Evolutionary conservation across 2,797 vertebrate genomes (phyloP).

Genomic region (Siniperca scherzeri): DNA sequence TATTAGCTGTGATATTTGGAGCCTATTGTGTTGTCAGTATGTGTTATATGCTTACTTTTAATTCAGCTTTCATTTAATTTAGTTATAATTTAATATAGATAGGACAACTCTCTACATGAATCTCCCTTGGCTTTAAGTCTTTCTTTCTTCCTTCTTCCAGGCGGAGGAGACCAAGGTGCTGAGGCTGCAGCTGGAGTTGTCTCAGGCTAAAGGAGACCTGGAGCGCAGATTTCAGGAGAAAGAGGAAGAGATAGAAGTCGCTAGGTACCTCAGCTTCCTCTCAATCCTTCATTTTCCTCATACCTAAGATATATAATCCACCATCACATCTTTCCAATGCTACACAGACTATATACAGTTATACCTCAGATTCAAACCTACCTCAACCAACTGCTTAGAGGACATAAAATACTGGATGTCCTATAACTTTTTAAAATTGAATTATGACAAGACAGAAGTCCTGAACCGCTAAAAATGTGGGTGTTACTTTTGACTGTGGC

Average conservation of each 20-base stretch:
- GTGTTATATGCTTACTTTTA: not conserved
- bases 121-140: not conserved
- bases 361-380: not conserved
- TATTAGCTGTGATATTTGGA: not conserved
- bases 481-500: not conserved
- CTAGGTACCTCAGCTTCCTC: constrained; percentile 71
- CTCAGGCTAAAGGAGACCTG: constrained; percentile 85
- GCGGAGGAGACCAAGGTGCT: constrained; percentile 89
- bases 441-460: no score
- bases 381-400: not conserved
- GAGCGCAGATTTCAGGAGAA: constrained; percentile 89
- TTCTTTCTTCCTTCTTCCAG: constrained; percentile 55
- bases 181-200: constrained; percentile 87
- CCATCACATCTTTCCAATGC: not conserved
- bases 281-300: not conserved
- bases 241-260: constrained; percentile 87
- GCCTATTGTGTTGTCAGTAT: not conserved
- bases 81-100: not conserved
- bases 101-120: not conserved
- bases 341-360: not conserved
- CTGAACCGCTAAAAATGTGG: no score
- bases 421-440: not conserved
- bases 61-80: not conserved
- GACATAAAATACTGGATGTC: not conserved
- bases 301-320: rapidly evolving